These are phyloP conservation scores for Anoplopoma fimbria DNA, from an alignment of 2,113 vertebrate species.

Conservation along the genomic window DNA sequence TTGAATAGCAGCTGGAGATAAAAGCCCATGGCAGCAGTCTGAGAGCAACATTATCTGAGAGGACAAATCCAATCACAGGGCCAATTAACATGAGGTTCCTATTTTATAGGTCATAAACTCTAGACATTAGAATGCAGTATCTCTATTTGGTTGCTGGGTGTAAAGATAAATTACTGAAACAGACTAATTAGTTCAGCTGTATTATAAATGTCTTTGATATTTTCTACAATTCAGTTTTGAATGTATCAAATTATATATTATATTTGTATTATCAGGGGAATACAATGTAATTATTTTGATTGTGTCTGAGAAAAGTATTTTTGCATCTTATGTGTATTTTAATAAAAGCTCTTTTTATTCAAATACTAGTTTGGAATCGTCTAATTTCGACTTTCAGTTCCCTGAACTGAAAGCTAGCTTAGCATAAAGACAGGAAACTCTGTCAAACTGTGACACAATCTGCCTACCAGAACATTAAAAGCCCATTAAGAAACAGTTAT, in stretches of 20 bases:
- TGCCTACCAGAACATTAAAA: neutral
- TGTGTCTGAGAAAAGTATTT: neutral
- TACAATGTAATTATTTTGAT: neutral
- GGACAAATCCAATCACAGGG: conserved; percentile 47
- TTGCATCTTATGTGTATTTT: neutral
- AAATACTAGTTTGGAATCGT: neutral
- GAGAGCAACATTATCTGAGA: conserved; percentile 51
- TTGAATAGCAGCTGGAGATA: conserved; percentile 50
- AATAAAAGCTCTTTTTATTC: neutral
- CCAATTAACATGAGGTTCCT: conserved; percentile 42
- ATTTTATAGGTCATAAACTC: conserved; percentile 32
- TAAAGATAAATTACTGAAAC: neutral
- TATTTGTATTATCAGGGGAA: conserved; percentile 1
- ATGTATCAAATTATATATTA: neutral
- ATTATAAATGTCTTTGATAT: conserved; percentile 4
- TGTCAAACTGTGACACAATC: neutral
- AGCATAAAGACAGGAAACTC: neutral
- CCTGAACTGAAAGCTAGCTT: too few species aligned
- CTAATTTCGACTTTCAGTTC: too few species aligned
- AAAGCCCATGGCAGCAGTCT: conserved; percentile 48
- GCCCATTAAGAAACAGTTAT: neutral
- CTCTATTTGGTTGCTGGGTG: conserved; percentile 4
- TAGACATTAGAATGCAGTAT: neutral
- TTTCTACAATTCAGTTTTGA: neutral
- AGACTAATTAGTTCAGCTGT: neutral